phyloP scores from a whole-genome alignment of 2,113 vertebrate genomes.

The Hippocampus guttulatus region DNA sequence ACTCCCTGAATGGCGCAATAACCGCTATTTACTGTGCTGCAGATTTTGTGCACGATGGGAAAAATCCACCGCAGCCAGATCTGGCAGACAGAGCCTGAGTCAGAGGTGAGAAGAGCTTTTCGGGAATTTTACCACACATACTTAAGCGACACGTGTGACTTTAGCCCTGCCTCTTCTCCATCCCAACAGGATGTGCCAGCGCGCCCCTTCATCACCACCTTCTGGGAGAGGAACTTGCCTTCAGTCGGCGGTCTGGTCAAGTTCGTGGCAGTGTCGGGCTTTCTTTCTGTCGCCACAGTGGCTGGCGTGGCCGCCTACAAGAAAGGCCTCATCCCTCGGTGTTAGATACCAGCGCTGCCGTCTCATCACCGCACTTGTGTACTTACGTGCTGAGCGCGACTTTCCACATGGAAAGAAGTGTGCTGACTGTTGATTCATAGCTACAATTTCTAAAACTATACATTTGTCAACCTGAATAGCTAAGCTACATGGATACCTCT shows the following conservation, averaged over 20 bases:
- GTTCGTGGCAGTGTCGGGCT: constrained; percentile 76
- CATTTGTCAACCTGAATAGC: neutral
- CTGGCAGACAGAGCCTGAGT: constrained; percentile 84
- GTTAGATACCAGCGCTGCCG: constrained; percentile 39
- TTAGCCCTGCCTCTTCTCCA: neutral
- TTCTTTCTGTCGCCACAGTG: constrained; percentile 69
- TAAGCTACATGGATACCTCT: neutral
- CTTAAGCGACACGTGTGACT: neutral
- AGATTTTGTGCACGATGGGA: constrained; percentile 83
- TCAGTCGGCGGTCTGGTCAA: constrained; percentile 84
- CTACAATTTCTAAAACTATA: neutral
- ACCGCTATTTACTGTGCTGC: constrained; percentile 24
- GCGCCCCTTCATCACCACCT: constrained; percentile 78
- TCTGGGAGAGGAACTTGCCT: constrained; percentile 89
- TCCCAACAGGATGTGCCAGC: constrained; percentile 82
- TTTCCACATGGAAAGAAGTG: neutral
- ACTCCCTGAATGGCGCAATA: neutral
- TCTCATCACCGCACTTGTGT: neutral
- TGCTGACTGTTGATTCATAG: neutral
- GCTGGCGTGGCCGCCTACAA: constrained; percentile 76
- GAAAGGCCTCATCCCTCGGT: constrained; percentile 74
- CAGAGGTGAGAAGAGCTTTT: constrained; percentile 63
- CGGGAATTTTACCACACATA: neutral
- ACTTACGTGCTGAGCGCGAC: neutral
- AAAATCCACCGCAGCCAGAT: constrained; percentile 84